Base-by-base conservation (phyloP, 2,888 invertebrate species). In the Stenoptilia bipunctidactyla region DNA sequence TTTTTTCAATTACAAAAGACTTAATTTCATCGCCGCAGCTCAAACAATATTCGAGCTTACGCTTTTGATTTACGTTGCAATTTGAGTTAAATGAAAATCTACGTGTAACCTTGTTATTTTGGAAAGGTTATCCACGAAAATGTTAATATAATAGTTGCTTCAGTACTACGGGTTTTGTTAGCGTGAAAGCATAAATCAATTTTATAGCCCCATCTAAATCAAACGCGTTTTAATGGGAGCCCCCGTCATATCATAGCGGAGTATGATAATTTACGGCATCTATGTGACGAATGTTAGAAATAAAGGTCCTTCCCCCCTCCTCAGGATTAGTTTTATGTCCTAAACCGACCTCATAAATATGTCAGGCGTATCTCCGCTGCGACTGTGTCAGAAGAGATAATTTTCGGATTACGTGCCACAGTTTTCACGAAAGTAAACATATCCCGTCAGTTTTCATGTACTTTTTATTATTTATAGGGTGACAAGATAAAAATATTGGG, bases 251-350 rank as follows among this genome's bases (percentile, higher is more conserved):
- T 85, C 85, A 85, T 82, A 72, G 75, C 82, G 61, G 67, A 80
- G 83, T 84, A 85, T 83, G 85, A 85, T 84, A 85, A 85, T 85
- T 84, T 85, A 85, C 74, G 74, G 74, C 73, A 71, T 77, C 77
- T 83, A 85, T 85, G 84, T 85, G 85, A 85, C 85, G 85, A 85
- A 85, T 85, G 85, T 82, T 79, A 79, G 84, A 83, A 85, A 83
- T 80, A 82, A 80, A 79, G 77, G 77, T 70, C 74, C 56, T 52
- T 53, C 52, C 47, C 50, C 51, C 51, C 20, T 46, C 42, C 42
- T 49, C 46, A 57, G 79, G 80, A 80, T 80, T 82, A 80, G 79
- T 77, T 76, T 75, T 76, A 79, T 73, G 69, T 69, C 72, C 75
- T 76, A 74, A 76, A 71, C 73, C 72, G 63, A 54, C 61, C 68